These are phyloP conservation scores for Saxicola maurus DNA, from an alignment of 2,797 vertebrate species.

Conservation along the genomic window DNA sequence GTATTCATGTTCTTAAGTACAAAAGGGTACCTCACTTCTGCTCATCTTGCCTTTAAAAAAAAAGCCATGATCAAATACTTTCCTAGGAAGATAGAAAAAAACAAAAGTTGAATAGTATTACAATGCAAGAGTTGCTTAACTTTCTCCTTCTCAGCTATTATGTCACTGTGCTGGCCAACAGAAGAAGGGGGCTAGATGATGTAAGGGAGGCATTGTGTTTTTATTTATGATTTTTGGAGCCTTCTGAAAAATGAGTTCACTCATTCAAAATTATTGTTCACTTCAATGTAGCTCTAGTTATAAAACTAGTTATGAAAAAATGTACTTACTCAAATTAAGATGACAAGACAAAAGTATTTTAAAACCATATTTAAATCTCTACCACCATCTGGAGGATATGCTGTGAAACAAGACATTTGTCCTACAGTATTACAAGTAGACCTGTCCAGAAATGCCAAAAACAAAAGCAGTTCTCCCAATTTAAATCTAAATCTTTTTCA, in stretches of 20 bases:
- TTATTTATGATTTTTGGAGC: background rate
- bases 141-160: background rate
- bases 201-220: background rate
- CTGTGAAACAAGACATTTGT: background rate
- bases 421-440: background rate
- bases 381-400: conserved; percentile 59
- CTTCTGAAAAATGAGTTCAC: background rate
- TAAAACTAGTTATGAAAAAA: background rate
- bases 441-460: background rate
- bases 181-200: background rate
- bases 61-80: background rate
- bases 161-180: background rate
- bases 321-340: background rate
- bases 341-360: background rate
- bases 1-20: background rate
- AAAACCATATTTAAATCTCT: conserved; percentile 25
- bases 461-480: background rate
- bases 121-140: background rate
- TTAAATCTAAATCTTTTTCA: background rate
- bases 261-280: background rate
- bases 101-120: background rate
- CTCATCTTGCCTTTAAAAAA: background rate
- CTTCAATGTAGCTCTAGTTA: background rate
- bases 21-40: background rate
- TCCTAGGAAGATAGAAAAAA: background rate